Base-by-base conservation (phyloP, 2,113 vertebrate species). In the Chaetodon auriga region DNA sequence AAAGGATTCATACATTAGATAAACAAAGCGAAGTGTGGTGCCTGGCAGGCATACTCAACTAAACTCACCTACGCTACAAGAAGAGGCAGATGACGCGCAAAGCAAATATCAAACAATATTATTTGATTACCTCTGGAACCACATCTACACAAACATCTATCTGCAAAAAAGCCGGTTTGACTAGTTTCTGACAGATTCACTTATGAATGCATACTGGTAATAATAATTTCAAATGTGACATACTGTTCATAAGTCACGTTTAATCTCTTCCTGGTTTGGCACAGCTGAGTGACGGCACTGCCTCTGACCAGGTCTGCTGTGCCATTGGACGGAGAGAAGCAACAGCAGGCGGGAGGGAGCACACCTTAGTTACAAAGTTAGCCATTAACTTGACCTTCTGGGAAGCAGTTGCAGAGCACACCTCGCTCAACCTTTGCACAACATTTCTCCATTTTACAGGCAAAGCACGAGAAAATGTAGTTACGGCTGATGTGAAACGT, bases 391-490 rank as follows among this genome's bases (percentile, higher is more conserved):
- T 5, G 64, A 55, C 62, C 77, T 89, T 84, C 78, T 83, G 68
- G 85, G 78, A 91, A 89, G 83, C 62, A 74, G 81, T 66, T 54
- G 79, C 89, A 89, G 75, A 82, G 83, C 83, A 93, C 91, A 74
- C 89, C 89, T 88, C 57, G 14, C 43, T 81, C 92, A 94, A 94
- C 93, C 95, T 95, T 95, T 95, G 93, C 75, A 87, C 93, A 89
- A 87, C 85, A 70, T 85, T 86, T 86, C 83, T 91, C 81, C 83
- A 90, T 84, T 93, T 92, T 85, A 83, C 78, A 71, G 66, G 35
- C 48, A 83, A 75, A 55, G 51, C 49, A 21, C 70, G 13, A 75
- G n/a, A 66, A 82, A 85, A 84, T 38, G n/a, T 36, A 53, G 61
- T 13, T 53, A 36, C 53, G 25, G 19, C 66, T 55, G 49, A 69